Evolutionary conservation across 1,140 invertebrate genomes (phyloP), one percentile per base, ranked within the genome.

Genomic region (Papilio helenus): DNA sequence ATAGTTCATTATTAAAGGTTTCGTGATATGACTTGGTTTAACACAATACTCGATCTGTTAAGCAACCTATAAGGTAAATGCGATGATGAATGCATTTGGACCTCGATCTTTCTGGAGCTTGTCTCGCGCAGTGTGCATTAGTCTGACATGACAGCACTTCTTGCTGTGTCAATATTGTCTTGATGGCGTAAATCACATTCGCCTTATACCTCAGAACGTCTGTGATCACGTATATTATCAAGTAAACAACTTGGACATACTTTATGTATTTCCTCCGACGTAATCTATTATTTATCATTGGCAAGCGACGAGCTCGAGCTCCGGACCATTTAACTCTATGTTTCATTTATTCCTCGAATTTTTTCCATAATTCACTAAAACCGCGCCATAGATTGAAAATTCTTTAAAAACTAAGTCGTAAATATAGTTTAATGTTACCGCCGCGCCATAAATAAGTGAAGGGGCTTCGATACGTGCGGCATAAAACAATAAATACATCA

Each of bases 341-440:
- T 29, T 34, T 16, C 61, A 68, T 68, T 68, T 34, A 34, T 16
- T 68, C 61, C 12, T 16, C 18, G 26, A 29, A 23, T 68, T 68
- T 29, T 68, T 68, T 68, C 61, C 14, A 68, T 68, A 68, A 68
- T 34, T 68, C 61, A 34, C 61, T 68, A 34, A 68, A 65, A 68
- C 18, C 26, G 61, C 20, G 23, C 12, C 5, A 29, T 68, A 26
- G 34, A 68, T 68, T 7, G 26, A 34, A 68, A 68, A 68, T 29
- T 68, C 61, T 29, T 26, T 29, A 68, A 68, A 68, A 68, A 68
- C 61, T 68, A 68, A 68, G 23, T 68, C 61, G 61, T 68, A 68
- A 68, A 68, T 68, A 68, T 29, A 68, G 61, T 68, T 68, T 68
- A 68, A 68, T 68, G 61, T 68, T 68, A 68, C 61, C 61, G 61